Percentiles rank a stretch among this genome's conserved stretches.
These are phyloP conservation scores for Apteryx owenii DNA, from an alignment of 2,113 vertebrate genomes.

Conservation along the genomic window DNA sequence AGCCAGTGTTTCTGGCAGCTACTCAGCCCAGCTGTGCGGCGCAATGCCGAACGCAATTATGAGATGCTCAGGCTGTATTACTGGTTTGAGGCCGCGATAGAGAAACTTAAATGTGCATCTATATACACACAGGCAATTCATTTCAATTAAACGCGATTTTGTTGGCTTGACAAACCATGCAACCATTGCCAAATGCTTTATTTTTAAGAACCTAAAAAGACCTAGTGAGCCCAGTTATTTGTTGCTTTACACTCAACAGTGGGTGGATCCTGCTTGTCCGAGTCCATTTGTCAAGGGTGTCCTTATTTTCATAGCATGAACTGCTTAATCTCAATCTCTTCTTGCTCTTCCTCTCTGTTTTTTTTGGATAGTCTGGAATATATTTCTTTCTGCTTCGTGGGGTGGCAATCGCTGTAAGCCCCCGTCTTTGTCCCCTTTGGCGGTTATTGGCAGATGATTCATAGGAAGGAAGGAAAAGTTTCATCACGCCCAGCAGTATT, in stretches of 20 bases:
- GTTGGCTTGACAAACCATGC: background rate
- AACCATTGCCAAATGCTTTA: background rate
- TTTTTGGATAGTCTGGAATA: background rate
- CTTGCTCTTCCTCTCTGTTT: background rate
- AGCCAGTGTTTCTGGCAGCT: background rate
- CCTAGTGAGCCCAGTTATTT: background rate
- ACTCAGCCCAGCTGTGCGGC: background rate
- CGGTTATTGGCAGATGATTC: background rate
- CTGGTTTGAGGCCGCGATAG: accelerated
- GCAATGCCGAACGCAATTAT: background rate
- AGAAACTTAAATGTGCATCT: background rate
- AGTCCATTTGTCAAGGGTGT: background rate
- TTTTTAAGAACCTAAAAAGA: background rate
- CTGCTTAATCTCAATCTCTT: background rate
- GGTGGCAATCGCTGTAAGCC: accelerated
- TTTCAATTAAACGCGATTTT: background rate
- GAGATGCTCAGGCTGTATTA: background rate
- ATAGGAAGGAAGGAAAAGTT: background rate
- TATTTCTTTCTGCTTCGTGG: background rate
- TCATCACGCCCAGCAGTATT: background rate
- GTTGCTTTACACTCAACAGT: background rate
- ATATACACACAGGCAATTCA: background rate
- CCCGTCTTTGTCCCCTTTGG: background rate
- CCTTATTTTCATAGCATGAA: background rate
- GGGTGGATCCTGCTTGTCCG: background rate